Evolutionary conservation across 1,140 invertebrate genomes (phyloP).

Genomic region (Acromyrmex heyeri): DNA sequence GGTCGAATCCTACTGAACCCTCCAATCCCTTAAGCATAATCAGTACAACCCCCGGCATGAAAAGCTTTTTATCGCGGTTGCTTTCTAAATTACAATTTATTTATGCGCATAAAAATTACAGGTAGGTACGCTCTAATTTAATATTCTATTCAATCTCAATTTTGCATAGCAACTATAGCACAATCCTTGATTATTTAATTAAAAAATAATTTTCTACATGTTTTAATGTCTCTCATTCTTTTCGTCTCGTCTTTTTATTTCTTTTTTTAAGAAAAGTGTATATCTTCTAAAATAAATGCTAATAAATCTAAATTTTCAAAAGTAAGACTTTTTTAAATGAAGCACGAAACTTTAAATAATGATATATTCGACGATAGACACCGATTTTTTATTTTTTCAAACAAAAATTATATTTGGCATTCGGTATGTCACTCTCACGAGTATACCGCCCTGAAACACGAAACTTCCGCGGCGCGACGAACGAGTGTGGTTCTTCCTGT

Average conservation of each 20-base stretch:
- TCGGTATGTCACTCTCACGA: constrained; percentile 67
- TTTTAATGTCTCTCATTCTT: background rate
- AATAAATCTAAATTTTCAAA: background rate
- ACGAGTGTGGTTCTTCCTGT: constrained; percentile 75
- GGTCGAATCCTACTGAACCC: constrained; percentile 68
- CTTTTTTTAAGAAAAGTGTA: background rate
- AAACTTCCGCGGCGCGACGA: constrained; percentile 80
- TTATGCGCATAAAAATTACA: constrained; percentile 38
- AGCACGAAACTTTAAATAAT: background rate
- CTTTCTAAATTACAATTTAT: constrained; percentile 65
- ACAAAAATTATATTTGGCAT: constrained; percentile 66
- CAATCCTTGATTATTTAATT: background rate
- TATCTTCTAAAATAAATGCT: background rate
- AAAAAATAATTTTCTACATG: background rate
- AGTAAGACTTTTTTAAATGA: background rate
- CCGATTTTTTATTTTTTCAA: constrained; percentile 30
- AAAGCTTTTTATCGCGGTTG: constrained; percentile 61
- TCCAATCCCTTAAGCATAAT: constrained; percentile 49
- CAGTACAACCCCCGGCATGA: constrained; percentile 49
- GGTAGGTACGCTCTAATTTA: constrained; percentile 32
- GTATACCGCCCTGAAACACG: constrained; percentile 78
- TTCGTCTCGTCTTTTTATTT: background rate
- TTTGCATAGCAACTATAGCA: background rate
- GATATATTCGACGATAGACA: background rate
- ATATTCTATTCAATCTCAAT: background rate